Evolutionary conservation across 2,797 vertebrate genomes (phyloP).

Genomic region (Micromesistius poutassou): DNA sequence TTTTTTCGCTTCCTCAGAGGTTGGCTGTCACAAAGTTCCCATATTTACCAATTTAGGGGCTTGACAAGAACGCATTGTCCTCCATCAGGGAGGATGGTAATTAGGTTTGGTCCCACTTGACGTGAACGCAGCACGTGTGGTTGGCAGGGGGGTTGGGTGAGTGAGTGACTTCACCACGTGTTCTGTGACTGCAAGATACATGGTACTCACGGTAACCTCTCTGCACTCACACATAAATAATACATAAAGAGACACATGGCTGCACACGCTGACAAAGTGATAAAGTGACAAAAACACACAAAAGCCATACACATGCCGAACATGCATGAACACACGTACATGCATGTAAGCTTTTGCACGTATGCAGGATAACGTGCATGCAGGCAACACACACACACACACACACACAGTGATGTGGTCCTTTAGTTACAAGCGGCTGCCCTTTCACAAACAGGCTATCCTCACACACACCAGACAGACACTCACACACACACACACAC

Average conservation of each 20-base stretch:
- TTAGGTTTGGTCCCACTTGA: not conserved
- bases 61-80: not conserved
- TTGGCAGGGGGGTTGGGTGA: no score
- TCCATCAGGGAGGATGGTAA: not conserved
- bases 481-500: not conserved
- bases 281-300: not conserved
- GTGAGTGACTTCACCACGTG: not conserved
- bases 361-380: not conserved
- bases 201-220: not conserved
- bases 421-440: no score
- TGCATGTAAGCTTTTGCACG: not conserved
- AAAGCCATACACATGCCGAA: no score
- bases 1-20: not conserved
- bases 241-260: not conserved
- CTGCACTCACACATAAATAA: constrained; percentile 9
- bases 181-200: not conserved
- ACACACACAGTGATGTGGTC: no score
- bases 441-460: not conserved
- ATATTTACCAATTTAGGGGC: not conserved
- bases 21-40: not conserved
- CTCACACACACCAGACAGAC: not conserved
- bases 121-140: not conserved
- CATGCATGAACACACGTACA: not conserved
- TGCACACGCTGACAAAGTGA: not conserved
- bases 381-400: no score